Percentiles rank a stretch among this genome's conserved stretches.
phyloP scores from a whole-genome alignment of 1,140 invertebrate genomes.

The Dendrolimus punctatus region DNA sequence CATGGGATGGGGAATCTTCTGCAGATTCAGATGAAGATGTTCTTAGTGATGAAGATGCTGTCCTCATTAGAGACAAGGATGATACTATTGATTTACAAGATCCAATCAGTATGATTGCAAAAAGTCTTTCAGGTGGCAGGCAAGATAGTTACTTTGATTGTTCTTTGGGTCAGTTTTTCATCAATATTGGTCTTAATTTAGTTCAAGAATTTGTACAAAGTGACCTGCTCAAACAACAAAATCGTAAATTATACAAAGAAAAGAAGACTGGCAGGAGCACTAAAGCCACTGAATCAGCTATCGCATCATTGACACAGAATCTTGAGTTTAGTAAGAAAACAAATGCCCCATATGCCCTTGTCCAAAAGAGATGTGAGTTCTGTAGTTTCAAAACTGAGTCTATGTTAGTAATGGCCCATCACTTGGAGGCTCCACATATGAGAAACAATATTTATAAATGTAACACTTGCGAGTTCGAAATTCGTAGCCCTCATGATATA shows the following conservation, averaged over 20 bases:
- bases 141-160: constrained; percentile 84
- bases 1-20: constrained; percentile 67
- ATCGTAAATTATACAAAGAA: constrained; percentile 80
- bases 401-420: constrained; percentile 88
- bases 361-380: constrained; percentile 89
- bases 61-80: constrained; percentile 73
- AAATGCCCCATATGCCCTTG: constrained; percentile 88
- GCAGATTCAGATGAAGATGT: constrained; percentile 70
- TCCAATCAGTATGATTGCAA: constrained; percentile 62
- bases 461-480: constrained; percentile 90
- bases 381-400: constrained; percentile 97
- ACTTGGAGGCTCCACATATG: constrained; percentile 94
- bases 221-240: constrained; percentile 90
- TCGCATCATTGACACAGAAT: constrained; percentile 86
- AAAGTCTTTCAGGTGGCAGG: constrained; percentile 54
- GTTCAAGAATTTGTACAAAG: constrained; percentile 95
- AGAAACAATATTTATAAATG: constrained; percentile 90
- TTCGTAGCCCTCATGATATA: constrained; percentile 89
- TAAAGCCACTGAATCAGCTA: constrained; percentile 83
- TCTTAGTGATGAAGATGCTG: constrained; percentile 65
- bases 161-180: constrained; percentile 92
- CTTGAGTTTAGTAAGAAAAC: constrained; percentile 91
- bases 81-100: constrained; percentile 67
- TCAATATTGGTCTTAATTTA: constrained; percentile 92
- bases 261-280: constrained; percentile 76